Base-by-base conservation (phyloP, 2,797 vertebrate species). In the Acestrorhynchus altus region DNA sequence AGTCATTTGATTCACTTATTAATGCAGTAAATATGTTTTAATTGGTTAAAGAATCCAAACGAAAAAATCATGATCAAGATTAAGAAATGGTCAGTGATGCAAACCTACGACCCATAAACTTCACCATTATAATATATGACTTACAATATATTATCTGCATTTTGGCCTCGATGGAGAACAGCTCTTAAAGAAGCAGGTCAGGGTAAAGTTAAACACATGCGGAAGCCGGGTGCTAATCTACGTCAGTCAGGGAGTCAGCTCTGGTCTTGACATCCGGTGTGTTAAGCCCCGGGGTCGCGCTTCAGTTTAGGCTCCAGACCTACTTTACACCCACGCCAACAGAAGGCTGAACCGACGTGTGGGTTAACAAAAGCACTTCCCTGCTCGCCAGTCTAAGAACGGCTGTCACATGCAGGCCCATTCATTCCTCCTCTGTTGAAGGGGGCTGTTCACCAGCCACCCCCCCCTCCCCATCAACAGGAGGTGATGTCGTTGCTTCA, bases 401-500 rank as follows among this genome's bases (percentile, higher is more conserved):
- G 82, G 59, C 81, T 78, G 75, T 65, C 78, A 52, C 72, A 35
- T 46, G 16, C 66, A 35, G 51, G 40, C 5, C 65, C 39, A 51
- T 52, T 65, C 59, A 54, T 35, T 63, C 75, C 52, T 47, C 22
- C 10, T 63, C 52, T 28, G 12, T 10, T 39, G 31, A 81, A 35
- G 49, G 59, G 47, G 61, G 59, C 49, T 66, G 44, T 35, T 76
- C 76, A 60, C 74, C 46, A 12, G 64, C 4, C 51, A 12, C n/a
- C 51, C 13, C n/a, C 67, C 2, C 51, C 13, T 16, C 47, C 13
- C n/a, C 74, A 86, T 85, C 88, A 92, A 92, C 92, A 92, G 91
- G 89, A 92, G 90, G 88, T 88, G 86, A 81, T 87, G 86, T 85
- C 44, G 60, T 86, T 90, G 88, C 86, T 84, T 81, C 86, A 86